Base-by-base conservation (phyloP, 2,888 invertebrate genomes). In the Gari tellinella region DNA sequence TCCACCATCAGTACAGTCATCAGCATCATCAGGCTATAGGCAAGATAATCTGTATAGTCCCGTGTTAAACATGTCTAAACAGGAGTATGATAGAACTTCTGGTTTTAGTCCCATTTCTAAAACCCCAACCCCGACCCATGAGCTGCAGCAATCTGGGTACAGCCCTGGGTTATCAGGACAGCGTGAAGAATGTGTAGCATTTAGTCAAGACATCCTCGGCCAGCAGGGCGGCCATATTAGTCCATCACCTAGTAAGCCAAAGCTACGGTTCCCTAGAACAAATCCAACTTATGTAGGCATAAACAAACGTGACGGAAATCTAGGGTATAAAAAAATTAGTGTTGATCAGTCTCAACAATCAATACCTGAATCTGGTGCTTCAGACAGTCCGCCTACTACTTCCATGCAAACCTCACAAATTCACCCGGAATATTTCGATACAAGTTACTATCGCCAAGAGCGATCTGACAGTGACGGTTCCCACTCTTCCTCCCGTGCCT, bases 271-370 rank as follows among this genome's bases (percentile, higher is more conserved):
- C 76, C 91, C 91, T 19, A 80, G 92, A 48, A 92, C 91, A 5
- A 92, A 91, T 78, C 91, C 91, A 15, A 88, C 91, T 15, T 91
- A 90, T 72, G 87, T 90, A 10, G 90, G 90, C 43, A 86, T 89
- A 5, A 82, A 83, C 53, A 85, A 88, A 67, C 76, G 83, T 23
- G 83, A 85, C 57, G 84, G 84, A 31, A 76, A 75, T 68, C 86
- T 81, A 40, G 84, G 84, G 21, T 90, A 86, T 68, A 88, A 88
- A 61, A 81, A 82, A 51, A 84, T 89, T 21, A 88, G 86, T 63
- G 80, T 84, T 8, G 85, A 85, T 51, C 81, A 82, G 65, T n/a
- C n/a, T n/a, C 80, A 81, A 41, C 80, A 81, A 31, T 57, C 80
- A 21, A 45, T 80, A 31, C 66, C 78, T 41, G 84, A 83, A 51